phyloP scores from a whole-genome alignment of 2,113 vertebrate genomes.

The Paradisaea rubra region DNA sequence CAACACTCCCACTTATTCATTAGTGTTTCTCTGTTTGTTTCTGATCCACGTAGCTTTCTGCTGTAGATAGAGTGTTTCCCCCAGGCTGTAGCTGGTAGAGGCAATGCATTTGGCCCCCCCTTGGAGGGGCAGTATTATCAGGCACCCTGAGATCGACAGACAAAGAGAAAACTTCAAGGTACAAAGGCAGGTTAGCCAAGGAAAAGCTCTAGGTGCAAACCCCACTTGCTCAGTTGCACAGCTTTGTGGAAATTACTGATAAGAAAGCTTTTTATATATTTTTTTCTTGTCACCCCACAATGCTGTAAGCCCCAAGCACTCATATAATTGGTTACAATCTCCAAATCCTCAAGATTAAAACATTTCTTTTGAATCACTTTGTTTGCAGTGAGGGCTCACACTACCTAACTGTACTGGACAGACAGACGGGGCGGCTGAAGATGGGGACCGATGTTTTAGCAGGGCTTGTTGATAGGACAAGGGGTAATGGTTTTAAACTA shows the following conservation, averaged over 20 bases:
- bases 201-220: background rate
- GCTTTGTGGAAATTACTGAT: background rate
- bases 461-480: background rate
- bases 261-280: background rate
- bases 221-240: background rate
- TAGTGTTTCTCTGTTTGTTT: background rate
- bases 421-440: background rate
- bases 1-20: background rate
- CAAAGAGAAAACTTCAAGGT: background rate
- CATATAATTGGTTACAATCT: background rate
- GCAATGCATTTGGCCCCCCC: background rate
- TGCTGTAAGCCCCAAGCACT: background rate
- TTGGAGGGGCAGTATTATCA: background rate
- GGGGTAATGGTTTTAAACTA: background rate
- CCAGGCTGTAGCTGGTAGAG: background rate
- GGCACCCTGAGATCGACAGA: background rate
- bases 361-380: background rate
- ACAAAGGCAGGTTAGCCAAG: background rate
- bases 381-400: background rate
- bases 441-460: background rate
- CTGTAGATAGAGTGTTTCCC: background rate
- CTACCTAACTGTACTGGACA: background rate
- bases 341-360: background rate
- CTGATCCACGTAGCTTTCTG: background rate
- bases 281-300: background rate